Conservation (phyloP, 2,113 vertebrate species). For the Tragelaphus strepsiceros region DNA sequence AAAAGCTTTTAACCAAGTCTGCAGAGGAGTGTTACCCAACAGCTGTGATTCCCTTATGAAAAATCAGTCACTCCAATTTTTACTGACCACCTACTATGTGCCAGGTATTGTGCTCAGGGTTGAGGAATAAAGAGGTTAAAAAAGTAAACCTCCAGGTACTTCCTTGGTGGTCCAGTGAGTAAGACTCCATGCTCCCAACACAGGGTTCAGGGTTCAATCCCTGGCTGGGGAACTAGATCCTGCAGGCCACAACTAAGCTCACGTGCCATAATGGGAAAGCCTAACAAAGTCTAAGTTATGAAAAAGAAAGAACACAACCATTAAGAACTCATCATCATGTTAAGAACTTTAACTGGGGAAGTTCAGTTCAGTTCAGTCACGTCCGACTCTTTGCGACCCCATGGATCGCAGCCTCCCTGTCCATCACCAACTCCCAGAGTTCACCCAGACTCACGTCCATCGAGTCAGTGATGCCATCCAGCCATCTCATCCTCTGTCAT, state of each 20-base stretch:
- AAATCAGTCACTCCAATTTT: neutral
- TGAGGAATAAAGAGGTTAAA: neutral
- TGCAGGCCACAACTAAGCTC: neutral
- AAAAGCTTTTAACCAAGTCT: neutral
- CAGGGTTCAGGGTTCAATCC: neutral
- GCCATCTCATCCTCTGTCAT: no score
- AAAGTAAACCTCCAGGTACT: neutral
- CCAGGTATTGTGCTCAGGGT: neutral
- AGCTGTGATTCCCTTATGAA: neutral
- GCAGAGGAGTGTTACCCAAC: neutral
- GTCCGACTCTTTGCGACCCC: no score
- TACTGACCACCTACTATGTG: neutral
- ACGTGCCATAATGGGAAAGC: neutral
- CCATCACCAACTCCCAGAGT: no score
- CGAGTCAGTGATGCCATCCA: no score
- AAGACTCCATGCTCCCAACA: neutral
- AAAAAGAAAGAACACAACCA: neutral
- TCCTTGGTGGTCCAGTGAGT: neutral
- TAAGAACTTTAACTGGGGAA: neutral
- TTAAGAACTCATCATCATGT: neutral
- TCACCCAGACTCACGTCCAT: no score
- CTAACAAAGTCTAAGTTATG: neutral
- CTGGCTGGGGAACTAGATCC: neutral
- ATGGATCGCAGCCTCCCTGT: no score
- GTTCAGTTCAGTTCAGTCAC: no score